Base-by-base conservation (phyloP, 2,888 invertebrate genomes). In the Hirtodrosophila cameraria region DNA sequence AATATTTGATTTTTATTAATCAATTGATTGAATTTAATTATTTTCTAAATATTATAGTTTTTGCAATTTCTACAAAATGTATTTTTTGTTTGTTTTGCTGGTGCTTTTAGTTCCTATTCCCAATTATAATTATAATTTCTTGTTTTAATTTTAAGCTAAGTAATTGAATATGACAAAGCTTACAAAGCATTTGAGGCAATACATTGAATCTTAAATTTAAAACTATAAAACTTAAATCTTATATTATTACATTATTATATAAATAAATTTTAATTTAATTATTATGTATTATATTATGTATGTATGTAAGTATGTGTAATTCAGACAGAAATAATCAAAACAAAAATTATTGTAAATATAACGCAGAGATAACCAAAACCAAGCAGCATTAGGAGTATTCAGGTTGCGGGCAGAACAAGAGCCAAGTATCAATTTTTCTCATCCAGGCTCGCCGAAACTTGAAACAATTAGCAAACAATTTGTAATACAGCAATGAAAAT, bases 131-230 rank as follows among this genome's bases (percentile, higher is more conserved):
- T 58, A 58, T 68, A 20, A 58, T 68, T 75, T 80, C 42, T 33
- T 65, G 35, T 53, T 59, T 33, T 75, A 53, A 60, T 61, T 73
- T 86, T 61, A 66, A 66, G 36, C 67, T 80, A 76, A 80, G 61
- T 85, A 80, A 75, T 36, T 70, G 62, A 83, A 86, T 77, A 75
- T 71, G 70, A 55, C 72, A 84, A 74, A 74, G 85, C 85, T 85
- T 85, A 72, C 87, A 85, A 85, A 85, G 85, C 85, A 86, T 80
- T 78, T 77, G 81, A 86, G 86, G 87, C 82, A 82, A 86, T 87
- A 86, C 65, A 62, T 57, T 61, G 30, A 58, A 55, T 59, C 58
- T 15, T 41, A 50, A 38, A 25, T 30, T 45, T 43, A 25, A 28
- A 45, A 61, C 46, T 35, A 49, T 59, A 3, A 23, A 23, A 58